phyloP scores from a whole-genome alignment of 2,888 invertebrate genomes.

The Melipona bicolor region DNA sequence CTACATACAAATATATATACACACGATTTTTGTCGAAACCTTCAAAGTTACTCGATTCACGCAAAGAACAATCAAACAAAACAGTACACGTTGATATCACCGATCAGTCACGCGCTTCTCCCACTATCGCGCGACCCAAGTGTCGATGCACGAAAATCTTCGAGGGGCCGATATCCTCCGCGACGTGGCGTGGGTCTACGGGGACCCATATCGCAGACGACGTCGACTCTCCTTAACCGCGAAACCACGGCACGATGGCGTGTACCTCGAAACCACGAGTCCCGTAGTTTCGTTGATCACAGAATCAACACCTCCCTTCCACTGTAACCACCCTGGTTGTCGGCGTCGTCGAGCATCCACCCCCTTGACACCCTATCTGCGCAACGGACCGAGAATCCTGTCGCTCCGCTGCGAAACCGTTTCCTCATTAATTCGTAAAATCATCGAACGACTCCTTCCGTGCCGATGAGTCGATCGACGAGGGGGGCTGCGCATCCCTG shows the following conservation, averaged over 20 bases:
- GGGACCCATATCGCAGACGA: slow-evolving; percentile 44
- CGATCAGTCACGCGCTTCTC: no score
- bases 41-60: no score
- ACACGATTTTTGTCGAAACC: no score
- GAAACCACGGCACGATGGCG: slow-evolving; percentile 64
- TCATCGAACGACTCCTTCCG: slow-evolving; percentile 69
- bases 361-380: slow-evolving; percentile 46
- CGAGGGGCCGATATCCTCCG: slow-evolving; percentile 9
- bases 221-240: slow-evolving; percentile 64
- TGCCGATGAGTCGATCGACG: slow-evolving; percentile 62
- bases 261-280: slow-evolving; percentile 65
- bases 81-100: no score
- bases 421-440: slow-evolving; percentile 71
- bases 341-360: slow-evolving; percentile 20
- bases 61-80: no score
- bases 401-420: slow-evolving; percentile 57
- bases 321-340: slow-evolving; percentile 28
- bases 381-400: slow-evolving; percentile 59
- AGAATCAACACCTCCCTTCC: slow-evolving; percentile 66
- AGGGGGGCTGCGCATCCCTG: background rate
- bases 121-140: background rate
- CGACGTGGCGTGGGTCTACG: slow-evolving; percentile 22
- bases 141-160: slow-evolving; percentile 1
- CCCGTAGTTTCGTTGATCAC: slow-evolving; percentile 72
- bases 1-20: no score